Evolutionary conservation across 2,113 vertebrate genomes (phyloP), one percentile per base, ranked within the genome.

Genomic region (Hippoglossus stenolepis): DNA sequence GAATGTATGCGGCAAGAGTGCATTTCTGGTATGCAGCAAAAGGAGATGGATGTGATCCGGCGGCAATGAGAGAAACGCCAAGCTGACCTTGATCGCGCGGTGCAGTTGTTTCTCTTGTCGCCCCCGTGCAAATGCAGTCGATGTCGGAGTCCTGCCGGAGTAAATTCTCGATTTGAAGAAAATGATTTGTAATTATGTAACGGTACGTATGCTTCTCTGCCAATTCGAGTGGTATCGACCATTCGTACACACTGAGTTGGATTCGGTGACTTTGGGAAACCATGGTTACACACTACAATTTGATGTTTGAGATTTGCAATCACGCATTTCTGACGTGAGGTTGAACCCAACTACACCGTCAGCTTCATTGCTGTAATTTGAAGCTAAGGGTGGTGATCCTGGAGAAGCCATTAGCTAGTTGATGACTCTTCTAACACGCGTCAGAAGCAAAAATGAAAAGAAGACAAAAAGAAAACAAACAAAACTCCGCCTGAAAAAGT

Each of bases 61-160:
- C 11, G 38, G 51, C 38, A 64, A 12, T 26, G 31, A 67, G 68
- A 70, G 35, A 65, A 82, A 61, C 67, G 47, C 7, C 26, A 59
- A 0, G 14, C 17, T 89, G 79, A 91, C 80, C 87, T 87, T 91
- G 77, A 66, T 85, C 66, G 2, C 18, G 35, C 51, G 65, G 40
- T 77, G 28, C 35, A 61, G 62, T 20, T 21, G 64, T 18, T 59
- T 35, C 60, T 79, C 17, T 49, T 53, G 51, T 4, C 15, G 8
- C 24, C 28, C 28, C 5, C 20, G 40, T 26, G 21, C 3, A 0
- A 18, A 49, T 49, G 47, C 5, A 5, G 47, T 49, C 17, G 47
- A 15, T 8, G 65, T 65, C 23, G 69, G 26, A 40, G 14, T 10
- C 35, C 17, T 38, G 35, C 64, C 24, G 11, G 65, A 65, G 24